Percentiles rank a stretch among this genome's conserved stretches.
Evolutionary conservation across 2,888 invertebrate genomes (phyloP).

Genomic region (Limulus polyphemus): DNA sequence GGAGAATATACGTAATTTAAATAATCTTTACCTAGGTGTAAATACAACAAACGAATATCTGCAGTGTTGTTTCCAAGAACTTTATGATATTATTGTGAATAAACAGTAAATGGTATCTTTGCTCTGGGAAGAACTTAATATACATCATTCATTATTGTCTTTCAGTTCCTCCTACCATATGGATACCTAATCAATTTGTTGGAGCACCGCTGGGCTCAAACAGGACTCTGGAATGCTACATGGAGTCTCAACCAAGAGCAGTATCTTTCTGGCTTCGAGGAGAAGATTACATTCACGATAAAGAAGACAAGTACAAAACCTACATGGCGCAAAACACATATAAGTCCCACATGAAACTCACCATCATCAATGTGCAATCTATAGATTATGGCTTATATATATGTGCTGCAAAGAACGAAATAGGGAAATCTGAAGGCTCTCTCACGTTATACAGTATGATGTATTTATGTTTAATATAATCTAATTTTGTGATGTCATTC

Average conservation of each 20-base stretch:
- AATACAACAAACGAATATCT: too few species aligned
- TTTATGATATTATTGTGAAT: too few species aligned
- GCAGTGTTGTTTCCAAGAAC: too few species aligned
- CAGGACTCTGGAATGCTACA: constrained; percentile 63
- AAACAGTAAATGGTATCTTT: too few species aligned
- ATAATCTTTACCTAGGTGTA: too few species aligned
- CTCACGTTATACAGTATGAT: constrained; percentile 29
- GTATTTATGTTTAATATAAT: too few species aligned
- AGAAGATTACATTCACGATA: constrained; percentile 20
- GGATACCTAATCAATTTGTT: constrained; percentile 67
- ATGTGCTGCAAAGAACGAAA: constrained; percentile 30
- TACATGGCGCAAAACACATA: constrained; percentile 39
- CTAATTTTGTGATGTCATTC: too few species aligned
- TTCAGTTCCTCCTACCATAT: constrained; percentile 70
- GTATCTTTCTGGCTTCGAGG: constrained; percentile 62
- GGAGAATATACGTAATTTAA: too few species aligned
- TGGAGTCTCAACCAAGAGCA: constrained; percentile 76
- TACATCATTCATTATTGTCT: constrained; percentile 21
- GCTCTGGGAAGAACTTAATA: neutral
- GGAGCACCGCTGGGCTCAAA: constrained; percentile 62
- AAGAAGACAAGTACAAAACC: constrained; percentile 49
- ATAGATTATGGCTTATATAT: constrained; percentile 53
- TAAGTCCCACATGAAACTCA: constrained; percentile 74
- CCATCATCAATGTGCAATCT: constrained; percentile 60
- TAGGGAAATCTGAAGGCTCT: constrained; percentile 31